phyloP scores from a whole-genome alignment of 2,888 invertebrate species.

The Conops quadrifasciatus region DNA sequence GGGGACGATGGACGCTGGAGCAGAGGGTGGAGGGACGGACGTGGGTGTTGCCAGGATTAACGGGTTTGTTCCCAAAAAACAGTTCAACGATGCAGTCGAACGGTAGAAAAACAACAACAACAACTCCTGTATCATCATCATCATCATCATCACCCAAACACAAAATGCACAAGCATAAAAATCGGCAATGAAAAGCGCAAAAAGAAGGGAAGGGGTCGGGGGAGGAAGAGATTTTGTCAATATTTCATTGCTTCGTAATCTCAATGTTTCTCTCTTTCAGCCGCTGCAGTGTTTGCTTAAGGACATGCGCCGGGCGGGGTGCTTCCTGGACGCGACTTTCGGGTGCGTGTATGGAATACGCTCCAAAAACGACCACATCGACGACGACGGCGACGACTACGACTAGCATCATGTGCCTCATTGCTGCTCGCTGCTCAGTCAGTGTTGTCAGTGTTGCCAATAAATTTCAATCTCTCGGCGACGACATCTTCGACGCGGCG shows the following conservation, averaged over 20 bases:
- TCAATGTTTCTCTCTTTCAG: background rate
- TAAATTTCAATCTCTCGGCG: constrained; percentile 20
- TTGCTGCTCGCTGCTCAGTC: background rate
- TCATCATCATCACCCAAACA: too few species aligned
- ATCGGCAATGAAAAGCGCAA: constrained; percentile 30
- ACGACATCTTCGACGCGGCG: constrained; percentile 13
- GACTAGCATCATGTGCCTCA: too few species aligned
- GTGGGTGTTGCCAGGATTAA: too few species aligned
- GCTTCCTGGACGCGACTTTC: background rate
- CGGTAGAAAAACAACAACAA: background rate
- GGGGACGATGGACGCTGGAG: too few species aligned
- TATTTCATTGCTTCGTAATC: background rate
- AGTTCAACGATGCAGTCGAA: constrained; percentile 10
- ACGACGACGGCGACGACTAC: background rate
- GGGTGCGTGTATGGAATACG: too few species aligned
- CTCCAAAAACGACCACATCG: too few species aligned
- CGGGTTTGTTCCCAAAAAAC: too few species aligned
- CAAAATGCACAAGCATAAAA: background rate
- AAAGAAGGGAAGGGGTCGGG: constrained; percentile 1
- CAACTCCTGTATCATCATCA: background rate
- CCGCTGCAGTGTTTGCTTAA: constrained; percentile 25
- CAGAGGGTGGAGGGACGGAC: too few species aligned
- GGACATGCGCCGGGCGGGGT: constrained; percentile 13
- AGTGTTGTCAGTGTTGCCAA: constrained; percentile 16
- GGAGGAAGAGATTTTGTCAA: constrained; percentile 18